Evolutionary conservation across 2,797 vertebrate species (phyloP).

Genomic region (Acipenser ruthenus): DNA sequence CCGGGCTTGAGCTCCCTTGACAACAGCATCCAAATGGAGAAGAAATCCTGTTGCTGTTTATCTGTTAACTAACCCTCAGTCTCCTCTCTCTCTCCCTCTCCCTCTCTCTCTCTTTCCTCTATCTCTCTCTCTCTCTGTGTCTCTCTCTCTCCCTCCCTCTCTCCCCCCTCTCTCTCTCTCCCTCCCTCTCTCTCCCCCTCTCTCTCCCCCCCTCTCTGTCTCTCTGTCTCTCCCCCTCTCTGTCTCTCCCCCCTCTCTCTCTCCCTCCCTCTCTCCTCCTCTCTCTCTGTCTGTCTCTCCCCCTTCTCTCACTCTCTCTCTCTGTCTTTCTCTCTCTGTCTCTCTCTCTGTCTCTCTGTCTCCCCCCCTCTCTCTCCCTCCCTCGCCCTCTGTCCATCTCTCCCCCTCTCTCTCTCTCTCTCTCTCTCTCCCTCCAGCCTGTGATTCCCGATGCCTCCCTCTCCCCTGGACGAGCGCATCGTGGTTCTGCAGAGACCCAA

Average conservation of each 20-base stretch:
- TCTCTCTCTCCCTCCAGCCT: constrained; percentile 34
- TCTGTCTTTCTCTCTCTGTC: neutral
- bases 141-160: neutral
- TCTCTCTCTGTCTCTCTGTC: neutral
- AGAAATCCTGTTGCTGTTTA: neutral
- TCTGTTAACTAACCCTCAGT: constrained; percentile 2
- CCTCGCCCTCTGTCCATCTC: neutral
- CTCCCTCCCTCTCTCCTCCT: neutral
- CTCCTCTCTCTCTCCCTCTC: neutral
- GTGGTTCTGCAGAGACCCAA: constrained; percentile 69
- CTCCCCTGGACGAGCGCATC: constrained; percentile 71
- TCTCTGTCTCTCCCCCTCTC: constrained; percentile 18
- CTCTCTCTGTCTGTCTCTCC: neutral
- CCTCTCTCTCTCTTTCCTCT: constrained; percentile 2
- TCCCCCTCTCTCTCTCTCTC: constrained; percentile 35
- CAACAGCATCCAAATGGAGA: too few relatives aligned
- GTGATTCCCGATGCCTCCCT: constrained; percentile 63
- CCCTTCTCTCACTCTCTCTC: neutral
- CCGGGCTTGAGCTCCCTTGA: too few relatives aligned
- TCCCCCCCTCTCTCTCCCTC: constrained; percentile 5
- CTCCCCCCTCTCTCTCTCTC: constrained; percentile 6
- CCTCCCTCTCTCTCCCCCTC: neutral
- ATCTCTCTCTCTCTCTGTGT: neutral
- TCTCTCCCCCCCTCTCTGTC: neutral
- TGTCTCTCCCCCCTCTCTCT: neutral